These are phyloP conservation scores for Ridgeia piscesae DNA, from an alignment of 1,140 invertebrate genomes.

Conservation along the genomic window DNA sequence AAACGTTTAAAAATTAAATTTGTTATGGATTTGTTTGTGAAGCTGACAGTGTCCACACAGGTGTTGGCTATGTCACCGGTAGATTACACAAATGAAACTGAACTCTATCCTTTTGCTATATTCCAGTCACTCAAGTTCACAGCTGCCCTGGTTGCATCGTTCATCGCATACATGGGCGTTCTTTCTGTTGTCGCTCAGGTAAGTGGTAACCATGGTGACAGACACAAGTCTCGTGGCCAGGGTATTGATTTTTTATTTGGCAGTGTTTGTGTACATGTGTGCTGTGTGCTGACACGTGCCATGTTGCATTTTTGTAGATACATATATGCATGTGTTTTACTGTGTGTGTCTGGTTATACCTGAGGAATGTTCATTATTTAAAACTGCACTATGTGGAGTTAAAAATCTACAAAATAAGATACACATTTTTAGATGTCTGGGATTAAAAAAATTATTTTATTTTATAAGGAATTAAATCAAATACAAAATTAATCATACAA, in stretches of 20 bases:
- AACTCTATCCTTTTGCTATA: neutral
- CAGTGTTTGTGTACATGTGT: neutral
- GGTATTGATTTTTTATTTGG: neutral
- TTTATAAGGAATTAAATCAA: too few species aligned
- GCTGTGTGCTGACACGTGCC: neutral
- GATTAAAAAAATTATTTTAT: too few species aligned
- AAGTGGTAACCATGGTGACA: slow-evolving; percentile 17
- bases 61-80: neutral
- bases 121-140: slow-evolving; percentile 89
- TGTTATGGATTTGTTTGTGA: too few species aligned
- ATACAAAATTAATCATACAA: too few species aligned
- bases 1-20: too few species aligned
- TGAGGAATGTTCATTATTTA: too few species aligned
- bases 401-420: too few species aligned
- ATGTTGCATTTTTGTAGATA: neutral
- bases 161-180: slow-evolving; percentile 95
- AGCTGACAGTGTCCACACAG: neutral
- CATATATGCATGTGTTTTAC: too few species aligned
- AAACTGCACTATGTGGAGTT: too few species aligned
- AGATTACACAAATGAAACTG: neutral
- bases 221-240: neutral
- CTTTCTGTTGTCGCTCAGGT: slow-evolving; percentile 92
- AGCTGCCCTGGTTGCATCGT: slow-evolving; percentile 91
- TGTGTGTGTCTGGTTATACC: neutral
- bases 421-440: too few species aligned